Conservation (phyloP, 2,888 invertebrate genomes). For the Acrobasis repandana region DNA sequence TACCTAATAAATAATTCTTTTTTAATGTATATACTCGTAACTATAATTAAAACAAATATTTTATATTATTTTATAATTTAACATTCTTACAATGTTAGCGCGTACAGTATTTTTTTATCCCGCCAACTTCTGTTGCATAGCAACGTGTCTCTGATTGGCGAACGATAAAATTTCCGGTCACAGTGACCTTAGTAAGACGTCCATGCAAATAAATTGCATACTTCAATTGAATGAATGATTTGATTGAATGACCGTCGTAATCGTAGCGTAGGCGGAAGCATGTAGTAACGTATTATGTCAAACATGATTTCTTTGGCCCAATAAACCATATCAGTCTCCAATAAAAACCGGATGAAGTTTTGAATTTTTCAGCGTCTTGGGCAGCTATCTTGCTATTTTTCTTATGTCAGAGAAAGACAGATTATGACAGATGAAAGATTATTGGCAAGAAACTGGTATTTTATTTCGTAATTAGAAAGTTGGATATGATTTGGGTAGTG, state of each 20-base stretch:
- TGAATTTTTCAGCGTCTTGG: constrained; percentile 8
- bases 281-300: not conserved
- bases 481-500: not conserved
- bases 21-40: too few relatives aligned
- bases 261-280: not conserved
- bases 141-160: constrained; percentile 6
- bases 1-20: too few relatives aligned
- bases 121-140: constrained; percentile 2
- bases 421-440: not conserved
- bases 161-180: not conserved
- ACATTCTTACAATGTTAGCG: not conserved
- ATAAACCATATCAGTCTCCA: not conserved
- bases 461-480: constrained; percentile 5
- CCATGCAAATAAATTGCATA: constrained; percentile 5
- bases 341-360: constrained; percentile 12
- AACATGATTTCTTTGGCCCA: constrained; percentile 14
- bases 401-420: constrained; percentile 5
- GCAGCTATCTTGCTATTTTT: constrained; percentile 5
- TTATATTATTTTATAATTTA: not conserved
- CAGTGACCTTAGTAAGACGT: constrained; percentile 8
- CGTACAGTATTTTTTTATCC: not conserved
- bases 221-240: not conserved
- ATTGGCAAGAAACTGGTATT: constrained; percentile 6
- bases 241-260: not conserved
- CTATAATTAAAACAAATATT: not conserved